phyloP scores from a whole-genome alignment of 2,797 vertebrate genomes.

The Tiaroga cobitis region DNA sequence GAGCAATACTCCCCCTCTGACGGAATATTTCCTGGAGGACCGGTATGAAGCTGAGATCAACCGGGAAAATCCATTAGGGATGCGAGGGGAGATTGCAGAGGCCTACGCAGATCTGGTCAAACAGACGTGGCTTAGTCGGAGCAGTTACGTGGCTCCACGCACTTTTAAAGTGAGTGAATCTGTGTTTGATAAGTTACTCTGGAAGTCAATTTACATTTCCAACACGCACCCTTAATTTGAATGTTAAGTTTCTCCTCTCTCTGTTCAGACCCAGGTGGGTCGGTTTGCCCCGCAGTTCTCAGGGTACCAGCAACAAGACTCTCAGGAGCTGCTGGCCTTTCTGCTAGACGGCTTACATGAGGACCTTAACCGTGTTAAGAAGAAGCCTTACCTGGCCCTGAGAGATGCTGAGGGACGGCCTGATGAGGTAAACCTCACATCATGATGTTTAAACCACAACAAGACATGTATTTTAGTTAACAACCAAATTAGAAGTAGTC shows the following conservation, averaged over 20 bases:
- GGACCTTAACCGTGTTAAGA: conserved; percentile 96
- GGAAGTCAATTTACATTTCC: not conserved
- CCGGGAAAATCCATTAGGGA: conserved; percentile 92
- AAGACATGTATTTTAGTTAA: not conserved
- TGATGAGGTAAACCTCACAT: conserved; percentile 82
- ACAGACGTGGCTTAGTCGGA: conserved; percentile 95
- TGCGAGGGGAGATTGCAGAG: conserved; percentile 97
- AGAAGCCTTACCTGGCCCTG: conserved; percentile 93
- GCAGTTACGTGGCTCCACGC: conserved; percentile 90
- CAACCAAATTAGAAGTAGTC: not conserved
- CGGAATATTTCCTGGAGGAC: conserved; percentile 94
- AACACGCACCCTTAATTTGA: not conserved
- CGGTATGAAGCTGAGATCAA: conserved; percentile 95
- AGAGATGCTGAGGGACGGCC: conserved; percentile 92
- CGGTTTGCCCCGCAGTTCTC: conserved; percentile 97
- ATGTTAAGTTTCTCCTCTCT: conserved; percentile 1
- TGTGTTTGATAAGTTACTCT: not conserved
- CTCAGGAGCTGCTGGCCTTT: conserved; percentile 95
- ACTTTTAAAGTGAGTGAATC: conserved; percentile 88
- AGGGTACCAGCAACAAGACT: conserved; percentile 98
- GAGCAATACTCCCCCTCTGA: conserved; percentile 92
- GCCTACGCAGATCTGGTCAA: conserved; percentile 95
- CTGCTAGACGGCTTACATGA: conserved; percentile 94
- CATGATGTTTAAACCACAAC: too few species aligned
- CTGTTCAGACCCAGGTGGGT: conserved; percentile 90